phyloP scores from a whole-genome alignment of 2,113 vertebrate genomes.

The Cepphus grylle region DNA sequence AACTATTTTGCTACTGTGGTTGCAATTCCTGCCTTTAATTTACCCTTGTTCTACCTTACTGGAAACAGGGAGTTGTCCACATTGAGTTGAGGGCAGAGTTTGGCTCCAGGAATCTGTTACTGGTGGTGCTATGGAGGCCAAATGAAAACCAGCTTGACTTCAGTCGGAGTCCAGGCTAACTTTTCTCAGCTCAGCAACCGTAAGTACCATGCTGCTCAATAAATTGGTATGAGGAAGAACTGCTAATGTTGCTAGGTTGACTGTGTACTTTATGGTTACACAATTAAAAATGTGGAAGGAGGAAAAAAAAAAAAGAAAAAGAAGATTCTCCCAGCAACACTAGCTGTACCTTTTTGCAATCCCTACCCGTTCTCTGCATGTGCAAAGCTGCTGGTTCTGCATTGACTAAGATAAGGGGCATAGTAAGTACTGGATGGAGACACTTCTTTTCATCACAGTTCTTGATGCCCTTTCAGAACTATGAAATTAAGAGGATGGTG shows the following conservation, averaged over 20 bases:
- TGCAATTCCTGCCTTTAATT: background rate
- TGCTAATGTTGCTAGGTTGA: background rate
- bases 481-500: background rate
- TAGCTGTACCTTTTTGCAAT: background rate
- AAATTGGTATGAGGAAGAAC: background rate
- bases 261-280: background rate
- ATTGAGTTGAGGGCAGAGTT: background rate
- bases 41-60: background rate
- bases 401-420: background rate
- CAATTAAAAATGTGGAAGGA: background rate
- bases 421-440: background rate
- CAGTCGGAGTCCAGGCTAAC: background rate
- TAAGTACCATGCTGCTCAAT: accelerated
- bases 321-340: background rate
- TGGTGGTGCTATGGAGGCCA: background rate
- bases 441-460: background rate
- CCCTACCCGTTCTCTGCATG: background rate
- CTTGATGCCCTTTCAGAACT: background rate
- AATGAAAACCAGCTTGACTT: background rate
- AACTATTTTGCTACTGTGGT: background rate
- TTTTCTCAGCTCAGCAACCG: background rate
- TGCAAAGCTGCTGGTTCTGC: background rate
- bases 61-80: background rate
- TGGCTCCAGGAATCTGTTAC: background rate
- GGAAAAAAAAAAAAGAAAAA: too few species aligned